Conservation (phyloP, 2,888 invertebrate genomes). For the Ferdinandea cuprea region DNA sequence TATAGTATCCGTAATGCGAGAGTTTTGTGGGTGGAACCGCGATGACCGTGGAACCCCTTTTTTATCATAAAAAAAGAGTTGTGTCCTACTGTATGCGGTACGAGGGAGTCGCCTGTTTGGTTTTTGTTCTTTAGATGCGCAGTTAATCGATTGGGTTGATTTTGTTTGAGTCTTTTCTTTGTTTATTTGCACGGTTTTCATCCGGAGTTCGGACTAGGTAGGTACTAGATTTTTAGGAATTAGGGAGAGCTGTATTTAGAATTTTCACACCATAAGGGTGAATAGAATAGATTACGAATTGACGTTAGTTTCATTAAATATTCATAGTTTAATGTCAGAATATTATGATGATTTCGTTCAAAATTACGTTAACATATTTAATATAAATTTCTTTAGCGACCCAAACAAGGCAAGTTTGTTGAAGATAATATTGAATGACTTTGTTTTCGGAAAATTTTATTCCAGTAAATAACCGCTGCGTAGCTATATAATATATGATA, state of each 20-base stretch:
- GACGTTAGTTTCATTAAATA: too few relatives aligned
- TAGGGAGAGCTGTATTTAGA: neutral
- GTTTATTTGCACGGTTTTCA: neutral
- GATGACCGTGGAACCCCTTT: slow-evolving; percentile 43
- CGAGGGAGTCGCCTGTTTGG: slow-evolving; percentile 41
- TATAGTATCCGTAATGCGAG: slow-evolving; percentile 43
- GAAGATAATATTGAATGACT: too few relatives aligned
- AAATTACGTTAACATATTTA: too few relatives aligned
- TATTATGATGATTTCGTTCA: too few relatives aligned
- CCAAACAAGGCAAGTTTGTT: too few relatives aligned
- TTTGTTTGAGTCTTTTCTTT: neutral
- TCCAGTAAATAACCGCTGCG: too few relatives aligned
- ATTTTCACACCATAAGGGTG: slow-evolving; percentile 3
- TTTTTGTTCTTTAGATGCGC: slow-evolving; percentile 22
- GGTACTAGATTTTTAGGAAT: neutral
- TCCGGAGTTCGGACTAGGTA: slow-evolving; percentile 12
- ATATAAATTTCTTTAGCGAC: too few relatives aligned
- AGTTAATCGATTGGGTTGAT: slow-evolving; percentile 18
- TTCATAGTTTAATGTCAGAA: too few relatives aligned
- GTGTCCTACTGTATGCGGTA: slow-evolving; percentile 52
- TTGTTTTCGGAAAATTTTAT: too few relatives aligned
- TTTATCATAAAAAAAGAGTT: slow-evolving; percentile 3
- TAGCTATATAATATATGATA: too few relatives aligned
- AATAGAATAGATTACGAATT: too few relatives aligned
- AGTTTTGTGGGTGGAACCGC: slow-evolving; percentile 44